Base-by-base conservation (phyloP, 2,113 vertebrate genomes). In the Myrmecophaga tridactyla region DNA sequence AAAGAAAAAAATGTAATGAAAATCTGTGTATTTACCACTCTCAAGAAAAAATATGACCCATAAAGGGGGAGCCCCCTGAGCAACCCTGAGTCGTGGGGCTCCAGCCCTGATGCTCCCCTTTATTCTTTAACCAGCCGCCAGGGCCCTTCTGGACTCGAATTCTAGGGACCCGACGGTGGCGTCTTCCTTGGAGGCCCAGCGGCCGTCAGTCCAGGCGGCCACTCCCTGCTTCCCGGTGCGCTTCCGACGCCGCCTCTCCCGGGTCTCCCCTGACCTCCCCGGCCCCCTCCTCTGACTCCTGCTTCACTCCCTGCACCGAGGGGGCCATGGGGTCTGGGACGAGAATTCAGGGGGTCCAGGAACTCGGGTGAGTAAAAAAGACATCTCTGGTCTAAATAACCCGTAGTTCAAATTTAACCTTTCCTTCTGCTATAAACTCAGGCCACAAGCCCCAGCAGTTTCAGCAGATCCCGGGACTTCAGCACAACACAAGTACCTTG, bases 61-160 rank as follows among this genome's bases (percentile, higher is more conserved):
- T 34, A 31, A 29, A 2, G 46, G 8, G 7, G 14, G 65, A 18
- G 34, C 65, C 21, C n/a, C 13, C 58, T 41, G 41, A 2, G 63
- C 17, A 27, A 41, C 18, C 39, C 34, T 13, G 6, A 1, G 4
- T 31, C 21, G 11, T 0, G 5, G 7, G 53, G 41, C 46, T 41
- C 60, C 62, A 39, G 25, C 29, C 12, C 58, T 4, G 21, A 58
- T 1, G 0, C 4, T 31, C 6, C 43, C 27, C 9, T 48, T 63
- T 10, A 21, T 51, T 48, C 43, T 75, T 43, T 43, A 69, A 60
- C 21, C 8, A 4, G 13, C 43, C 56, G 6, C n/a, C 12, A 8
- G 62, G 23, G 2, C 20, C 34, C 39, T 85, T 56, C 39, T 41
- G 13, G 46, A 48, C 34, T 43, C 67, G 31, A 7, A 17, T 36